Conservation (phyloP, 2,113 vertebrate species). For the Clarias magur region DNA sequence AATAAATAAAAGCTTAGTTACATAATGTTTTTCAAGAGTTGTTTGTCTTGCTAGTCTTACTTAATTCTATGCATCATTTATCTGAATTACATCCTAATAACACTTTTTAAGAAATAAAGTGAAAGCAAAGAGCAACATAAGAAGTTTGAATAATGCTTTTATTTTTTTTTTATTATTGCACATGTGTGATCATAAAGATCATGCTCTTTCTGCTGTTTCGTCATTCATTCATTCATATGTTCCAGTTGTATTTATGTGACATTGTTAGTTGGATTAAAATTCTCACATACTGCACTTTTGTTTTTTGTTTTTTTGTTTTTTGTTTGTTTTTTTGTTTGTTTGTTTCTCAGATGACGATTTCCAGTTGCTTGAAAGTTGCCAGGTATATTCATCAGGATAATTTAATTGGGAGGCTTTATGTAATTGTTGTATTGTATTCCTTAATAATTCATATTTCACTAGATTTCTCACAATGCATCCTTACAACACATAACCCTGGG, state of each 20-base stretch:
- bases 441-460: neutral
- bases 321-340: neutral
- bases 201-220: no score
- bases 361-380: neutral
- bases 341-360: neutral
- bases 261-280: neutral
- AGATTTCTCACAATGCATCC: neutral
- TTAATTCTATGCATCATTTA: neutral
- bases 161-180: neutral
- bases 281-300: neutral
- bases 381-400: neutral
- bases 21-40: no score
- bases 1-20: no score
- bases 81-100: neutral
- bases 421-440: neutral
- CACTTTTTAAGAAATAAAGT: neutral
- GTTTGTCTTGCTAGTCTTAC: no score
- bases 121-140: no score
- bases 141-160: neutral
- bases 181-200: no score
- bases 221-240: no score
- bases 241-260: no score
- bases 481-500: neutral
- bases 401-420: neutral
- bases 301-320: neutral